A percentile compares a stretch with the other conserved stretches of the same genome.
These are phyloP conservation scores for Oryzias celebensis DNA, from an alignment of 2,113 vertebrate species.

Conservation along the genomic window DNA sequence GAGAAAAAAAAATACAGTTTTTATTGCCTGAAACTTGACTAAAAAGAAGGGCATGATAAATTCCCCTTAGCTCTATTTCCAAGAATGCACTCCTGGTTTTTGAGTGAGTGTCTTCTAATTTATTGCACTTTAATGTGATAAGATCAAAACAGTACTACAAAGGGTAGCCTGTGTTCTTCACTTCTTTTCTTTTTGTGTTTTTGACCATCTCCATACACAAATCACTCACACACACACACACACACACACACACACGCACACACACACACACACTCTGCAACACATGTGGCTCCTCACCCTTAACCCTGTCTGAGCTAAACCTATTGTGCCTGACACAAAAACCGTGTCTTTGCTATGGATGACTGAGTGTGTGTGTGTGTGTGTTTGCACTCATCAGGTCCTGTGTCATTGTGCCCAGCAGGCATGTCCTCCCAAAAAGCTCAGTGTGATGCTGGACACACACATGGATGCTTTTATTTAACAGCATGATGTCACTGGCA, in stretches of 20 bases:
- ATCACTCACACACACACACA: not conserved
- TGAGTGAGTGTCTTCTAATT: no score
- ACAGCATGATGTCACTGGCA: slow-evolving; percentile 12
- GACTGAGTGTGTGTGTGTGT: slow-evolving; percentile 40
- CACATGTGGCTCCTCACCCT: slow-evolving; percentile 39
- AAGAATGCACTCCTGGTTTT: no score
- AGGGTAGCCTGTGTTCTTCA: slow-evolving; percentile 37
- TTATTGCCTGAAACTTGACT: no score
- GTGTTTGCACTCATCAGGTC: slow-evolving; percentile 34
- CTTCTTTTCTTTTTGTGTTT: slow-evolving; percentile 21
- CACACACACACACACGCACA: slow-evolving; percentile 12
- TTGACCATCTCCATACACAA: slow-evolving; percentile 4
- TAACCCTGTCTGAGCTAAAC: slow-evolving; percentile 55
- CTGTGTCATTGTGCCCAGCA: slow-evolving; percentile 47
- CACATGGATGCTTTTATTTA: slow-evolving; percentile 24
- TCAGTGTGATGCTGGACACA: slow-evolving; percentile 39
- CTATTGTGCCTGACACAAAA: slow-evolving; percentile 66
- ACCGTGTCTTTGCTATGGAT: slow-evolving; percentile 57
- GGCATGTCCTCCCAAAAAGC: slow-evolving; percentile 43
- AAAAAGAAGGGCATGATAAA: no score
- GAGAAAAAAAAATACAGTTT: no score
- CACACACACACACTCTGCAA: slow-evolving; percentile 20
- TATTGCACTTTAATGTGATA: no score
- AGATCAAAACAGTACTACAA: slow-evolving; percentile 10
- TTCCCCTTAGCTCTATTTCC: no score